These are phyloP conservation scores for Nothoprocta pentlandii DNA, from an alignment of 2,113 vertebrate species.

Conservation along the genomic window DNA sequence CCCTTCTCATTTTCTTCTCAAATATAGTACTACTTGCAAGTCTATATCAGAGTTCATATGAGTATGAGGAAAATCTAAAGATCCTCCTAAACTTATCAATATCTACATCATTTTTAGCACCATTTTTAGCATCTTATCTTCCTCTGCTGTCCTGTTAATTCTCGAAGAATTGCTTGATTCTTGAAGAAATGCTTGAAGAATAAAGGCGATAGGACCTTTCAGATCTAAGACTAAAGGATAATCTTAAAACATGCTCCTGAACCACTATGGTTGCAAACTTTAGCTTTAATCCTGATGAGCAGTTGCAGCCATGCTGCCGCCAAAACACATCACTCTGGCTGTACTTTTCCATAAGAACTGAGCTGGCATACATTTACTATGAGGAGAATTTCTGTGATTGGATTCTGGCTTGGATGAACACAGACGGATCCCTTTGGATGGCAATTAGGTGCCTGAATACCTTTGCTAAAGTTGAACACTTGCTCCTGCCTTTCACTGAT, in stretches of 20 bases:
- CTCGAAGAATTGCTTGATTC: no score
- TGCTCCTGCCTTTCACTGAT: not conserved
- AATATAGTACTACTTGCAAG: not conserved
- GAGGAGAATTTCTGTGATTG: not conserved
- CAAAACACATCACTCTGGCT: not conserved
- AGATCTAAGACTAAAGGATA: not conserved
- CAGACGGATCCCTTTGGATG: not conserved
- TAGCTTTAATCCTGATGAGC: not conserved
- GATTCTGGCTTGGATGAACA: not conserved
- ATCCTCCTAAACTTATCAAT: not conserved
- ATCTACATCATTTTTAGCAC: not conserved
- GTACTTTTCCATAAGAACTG: not conserved
- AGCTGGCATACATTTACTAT: not conserved
- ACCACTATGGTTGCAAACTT: not conserved
- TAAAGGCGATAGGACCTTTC: not conserved
- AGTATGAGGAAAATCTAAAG: not conserved
- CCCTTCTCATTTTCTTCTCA: not conserved
- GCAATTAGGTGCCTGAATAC: not conserved
- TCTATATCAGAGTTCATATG: rapidly evolving
- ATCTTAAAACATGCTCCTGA: not conserved
- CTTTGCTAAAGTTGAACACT: not conserved
- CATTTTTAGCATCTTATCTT: not conserved
- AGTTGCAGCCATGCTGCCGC: not conserved
- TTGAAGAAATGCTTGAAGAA: not conserved
- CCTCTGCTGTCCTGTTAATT: not conserved